Evolutionary conservation across 92 coral and sea anemone species (phyloP).

Genomic region (Ricordea florida): DNA sequence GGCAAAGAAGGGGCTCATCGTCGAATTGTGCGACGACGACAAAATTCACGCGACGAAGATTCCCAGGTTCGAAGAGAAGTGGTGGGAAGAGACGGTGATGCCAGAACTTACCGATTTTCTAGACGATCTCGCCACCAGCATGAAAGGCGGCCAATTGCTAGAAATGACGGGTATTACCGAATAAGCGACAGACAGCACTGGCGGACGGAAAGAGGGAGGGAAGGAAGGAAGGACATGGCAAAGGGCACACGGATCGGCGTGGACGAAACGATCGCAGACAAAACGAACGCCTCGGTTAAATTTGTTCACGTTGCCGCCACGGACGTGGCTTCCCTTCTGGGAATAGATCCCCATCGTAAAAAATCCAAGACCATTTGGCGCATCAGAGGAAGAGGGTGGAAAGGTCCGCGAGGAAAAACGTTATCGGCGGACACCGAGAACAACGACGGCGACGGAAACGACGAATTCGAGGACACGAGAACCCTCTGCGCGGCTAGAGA

Average conservation of each 20-base stretch:
- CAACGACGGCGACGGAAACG: too few relatives aligned
- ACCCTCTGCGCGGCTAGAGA: too few relatives aligned
- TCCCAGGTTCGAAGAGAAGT: background rate
- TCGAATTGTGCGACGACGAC: background rate
- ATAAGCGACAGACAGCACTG: too few relatives aligned
- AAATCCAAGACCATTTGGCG: background rate
- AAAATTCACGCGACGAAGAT: background rate
- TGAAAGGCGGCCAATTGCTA: background rate
- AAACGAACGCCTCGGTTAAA: background rate
- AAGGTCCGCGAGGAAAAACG: background rate
- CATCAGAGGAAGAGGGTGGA: background rate
- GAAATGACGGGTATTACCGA: background rate
- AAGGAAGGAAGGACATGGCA: too few relatives aligned
- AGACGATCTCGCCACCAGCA: background rate
- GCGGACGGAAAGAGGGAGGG: too few relatives aligned
- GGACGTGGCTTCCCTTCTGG: background rate
- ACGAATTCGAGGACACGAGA: too few relatives aligned
- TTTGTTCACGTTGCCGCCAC: background rate
- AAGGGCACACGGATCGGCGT: too few relatives aligned
- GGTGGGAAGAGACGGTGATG: background rate
- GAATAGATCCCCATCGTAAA: background rate
- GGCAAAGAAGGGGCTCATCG: background rate
- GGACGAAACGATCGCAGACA: background rate
- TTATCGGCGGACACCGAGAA: too few relatives aligned
- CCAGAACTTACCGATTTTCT: background rate